Evolutionary conservation across 2,113 vertebrate species (phyloP).

Genomic region (Psittacula cyanocephala): DNA sequence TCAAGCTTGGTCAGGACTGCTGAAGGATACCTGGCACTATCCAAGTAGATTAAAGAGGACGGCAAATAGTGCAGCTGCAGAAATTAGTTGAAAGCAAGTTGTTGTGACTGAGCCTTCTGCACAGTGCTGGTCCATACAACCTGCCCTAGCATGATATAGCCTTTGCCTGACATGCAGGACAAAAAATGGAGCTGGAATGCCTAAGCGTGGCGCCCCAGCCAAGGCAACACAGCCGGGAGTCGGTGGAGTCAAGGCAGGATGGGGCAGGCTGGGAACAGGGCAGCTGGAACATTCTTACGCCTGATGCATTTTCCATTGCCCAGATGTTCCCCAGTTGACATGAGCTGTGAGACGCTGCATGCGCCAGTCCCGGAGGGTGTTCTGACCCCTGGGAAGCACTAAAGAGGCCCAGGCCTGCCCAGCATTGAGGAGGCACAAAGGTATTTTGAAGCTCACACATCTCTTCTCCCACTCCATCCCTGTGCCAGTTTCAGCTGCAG

Average conservation of each 20-base stretch:
- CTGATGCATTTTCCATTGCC: constrained; percentile 35
- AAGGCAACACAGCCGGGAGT: neutral
- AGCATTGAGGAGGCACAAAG: constrained; percentile 30
- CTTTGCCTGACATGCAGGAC: neutral
- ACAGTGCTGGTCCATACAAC: neutral
- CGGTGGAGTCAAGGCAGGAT: neutral
- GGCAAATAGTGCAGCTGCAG: neutral
- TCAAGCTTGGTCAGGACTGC: neutral
- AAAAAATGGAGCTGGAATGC: neutral
- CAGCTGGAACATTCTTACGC: constrained; percentile 27
- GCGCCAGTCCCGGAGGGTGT: constrained; percentile 34
- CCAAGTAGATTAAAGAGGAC: neutral
- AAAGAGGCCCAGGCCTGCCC: constrained; percentile 47
- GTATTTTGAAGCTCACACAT: constrained; percentile 30
- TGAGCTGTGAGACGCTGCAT: neutral
- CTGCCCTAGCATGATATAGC: neutral
- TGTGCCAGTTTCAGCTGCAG: constrained; percentile 19
- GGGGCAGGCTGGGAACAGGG: neutral
- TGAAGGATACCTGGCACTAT: neutral
- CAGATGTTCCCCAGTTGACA: constrained; percentile 56
- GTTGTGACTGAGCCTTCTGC: neutral
- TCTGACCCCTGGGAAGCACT: constrained; percentile 56
- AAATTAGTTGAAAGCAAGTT: neutral
- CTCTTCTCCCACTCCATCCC: neutral
- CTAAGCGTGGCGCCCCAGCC: fast-evolving